These are phyloP conservation scores for Ciconia boyciana DNA, from an alignment of 2,113 vertebrate species.

Conservation along the genomic window DNA sequence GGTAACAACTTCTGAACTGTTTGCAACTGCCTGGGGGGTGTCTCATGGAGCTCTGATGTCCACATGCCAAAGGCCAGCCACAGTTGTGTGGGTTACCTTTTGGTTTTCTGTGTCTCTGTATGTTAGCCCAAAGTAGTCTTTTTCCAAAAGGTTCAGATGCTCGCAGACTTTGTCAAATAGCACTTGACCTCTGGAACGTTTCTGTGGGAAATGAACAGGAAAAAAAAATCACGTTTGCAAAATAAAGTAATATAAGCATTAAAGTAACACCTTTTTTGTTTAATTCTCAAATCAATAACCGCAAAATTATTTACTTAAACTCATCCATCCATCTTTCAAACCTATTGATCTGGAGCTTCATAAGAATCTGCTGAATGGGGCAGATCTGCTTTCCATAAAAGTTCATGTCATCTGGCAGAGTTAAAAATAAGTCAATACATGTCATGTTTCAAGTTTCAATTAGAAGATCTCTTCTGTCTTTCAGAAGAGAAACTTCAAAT, in stretches of 20 bases:
- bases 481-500: background rate
- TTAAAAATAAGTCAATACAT: background rate
- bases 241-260: background rate
- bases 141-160: conserved; percentile 95
- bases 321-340: background rate
- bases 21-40: background rate
- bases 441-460: background rate
- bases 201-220: conserved; percentile 71
- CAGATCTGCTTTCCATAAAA: background rate
- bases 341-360: background rate
- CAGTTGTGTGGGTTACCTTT: conserved; percentile 78
- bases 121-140: conserved; percentile 93
- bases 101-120: conserved; percentile 93
- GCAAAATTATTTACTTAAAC: background rate
- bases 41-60: background rate
- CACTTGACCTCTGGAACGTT: conserved; percentile 88
- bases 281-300: background rate
- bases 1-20: background rate
- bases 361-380: background rate
- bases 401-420: background rate
- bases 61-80: background rate
- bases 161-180: conserved; percentile 94
- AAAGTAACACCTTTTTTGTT: background rate
- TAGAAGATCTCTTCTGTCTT: background rate
- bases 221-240: background rate